A percentile compares a stretch with the other conserved stretches of the same genome.
Conservation (phyloP, 1,140 invertebrate species). For the Drosophila serrata region DNA sequence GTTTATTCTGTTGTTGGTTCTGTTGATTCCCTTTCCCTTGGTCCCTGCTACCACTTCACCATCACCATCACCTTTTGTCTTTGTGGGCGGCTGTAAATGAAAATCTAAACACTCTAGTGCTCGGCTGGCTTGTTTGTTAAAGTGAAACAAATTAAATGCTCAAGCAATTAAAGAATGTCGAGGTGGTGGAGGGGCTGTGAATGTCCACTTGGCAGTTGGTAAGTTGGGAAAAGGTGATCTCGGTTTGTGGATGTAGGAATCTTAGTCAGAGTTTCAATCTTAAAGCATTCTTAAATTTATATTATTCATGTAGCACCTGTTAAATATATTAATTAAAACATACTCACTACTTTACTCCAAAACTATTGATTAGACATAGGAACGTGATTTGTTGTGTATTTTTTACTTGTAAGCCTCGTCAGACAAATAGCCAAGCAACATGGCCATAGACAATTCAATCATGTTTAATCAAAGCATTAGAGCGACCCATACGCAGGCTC, state of each 20-base stretch:
- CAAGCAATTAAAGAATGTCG: conserved; percentile 48
- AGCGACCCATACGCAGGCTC: conserved; percentile 43
- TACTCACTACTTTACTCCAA: background rate
- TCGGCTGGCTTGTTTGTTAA: conserved; percentile 51
- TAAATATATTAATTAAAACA: background rate
- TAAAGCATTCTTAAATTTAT: background rate
- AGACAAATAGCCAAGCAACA: conserved; percentile 50
- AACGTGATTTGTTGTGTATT: conserved; percentile 2
- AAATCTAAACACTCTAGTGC: conserved; percentile 52
- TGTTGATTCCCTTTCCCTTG: conserved; percentile 10
- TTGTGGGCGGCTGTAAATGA: conserved; percentile 42
- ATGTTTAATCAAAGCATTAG: conserved; percentile 78
- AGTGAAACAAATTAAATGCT: conserved; percentile 74
- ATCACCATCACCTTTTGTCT: conserved; percentile 52
- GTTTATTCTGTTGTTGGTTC: conserved; percentile 31
- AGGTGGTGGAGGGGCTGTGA: background rate
- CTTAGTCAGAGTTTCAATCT: background rate
- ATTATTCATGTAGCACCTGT: too few species aligned
- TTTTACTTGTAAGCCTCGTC: conserved; percentile 44
- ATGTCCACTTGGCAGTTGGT: background rate
- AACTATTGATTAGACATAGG: background rate
- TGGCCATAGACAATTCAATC: conserved; percentile 75
- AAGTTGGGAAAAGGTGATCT: background rate
- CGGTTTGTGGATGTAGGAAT: background rate
- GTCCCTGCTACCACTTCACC: background rate